Conservation (phyloP, 2,797 vertebrate species). For the Telmatherina bonti region DNA sequence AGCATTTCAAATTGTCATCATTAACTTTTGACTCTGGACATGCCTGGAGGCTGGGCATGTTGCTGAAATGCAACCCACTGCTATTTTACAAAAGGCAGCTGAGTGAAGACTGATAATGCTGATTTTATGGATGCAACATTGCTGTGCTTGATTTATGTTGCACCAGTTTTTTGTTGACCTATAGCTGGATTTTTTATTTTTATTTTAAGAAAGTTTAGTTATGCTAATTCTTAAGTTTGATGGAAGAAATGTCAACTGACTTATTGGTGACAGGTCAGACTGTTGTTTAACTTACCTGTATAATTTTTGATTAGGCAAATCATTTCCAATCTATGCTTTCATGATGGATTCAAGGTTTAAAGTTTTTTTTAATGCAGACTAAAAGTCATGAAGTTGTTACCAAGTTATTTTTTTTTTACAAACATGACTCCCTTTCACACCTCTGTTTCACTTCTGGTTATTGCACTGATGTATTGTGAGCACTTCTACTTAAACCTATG, state of each 20-base stretch:
- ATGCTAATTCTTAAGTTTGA: too few relatives aligned
- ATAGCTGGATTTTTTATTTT: neutral
- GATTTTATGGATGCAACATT: slow-evolving; percentile 9
- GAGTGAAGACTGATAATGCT: slow-evolving; percentile 8
- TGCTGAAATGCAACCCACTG: neutral
- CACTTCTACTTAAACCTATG: neutral
- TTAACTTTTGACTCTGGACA: neutral
- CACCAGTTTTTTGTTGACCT: slow-evolving; percentile 1
- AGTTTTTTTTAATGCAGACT: too few relatives aligned
- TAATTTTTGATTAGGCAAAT: neutral
- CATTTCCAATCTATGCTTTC: too few relatives aligned
- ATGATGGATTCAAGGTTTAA: too few relatives aligned
- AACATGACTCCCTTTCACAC: neutral
- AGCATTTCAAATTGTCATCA: slow-evolving; percentile 5
- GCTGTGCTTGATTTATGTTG: slow-evolving; percentile 9
- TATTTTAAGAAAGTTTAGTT: neutral
- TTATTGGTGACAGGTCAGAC: neutral
- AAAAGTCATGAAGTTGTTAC: too few relatives aligned
- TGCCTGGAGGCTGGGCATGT: neutral
- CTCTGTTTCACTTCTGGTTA: neutral
- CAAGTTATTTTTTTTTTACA: too few relatives aligned
- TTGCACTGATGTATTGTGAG: neutral
- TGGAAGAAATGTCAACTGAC: neutral
- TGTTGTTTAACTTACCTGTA: neutral
- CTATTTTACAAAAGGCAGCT: slow-evolving; percentile 3